phyloP scores from a whole-genome alignment of 2,888 invertebrate species.

The Philereme transversata region DNA sequence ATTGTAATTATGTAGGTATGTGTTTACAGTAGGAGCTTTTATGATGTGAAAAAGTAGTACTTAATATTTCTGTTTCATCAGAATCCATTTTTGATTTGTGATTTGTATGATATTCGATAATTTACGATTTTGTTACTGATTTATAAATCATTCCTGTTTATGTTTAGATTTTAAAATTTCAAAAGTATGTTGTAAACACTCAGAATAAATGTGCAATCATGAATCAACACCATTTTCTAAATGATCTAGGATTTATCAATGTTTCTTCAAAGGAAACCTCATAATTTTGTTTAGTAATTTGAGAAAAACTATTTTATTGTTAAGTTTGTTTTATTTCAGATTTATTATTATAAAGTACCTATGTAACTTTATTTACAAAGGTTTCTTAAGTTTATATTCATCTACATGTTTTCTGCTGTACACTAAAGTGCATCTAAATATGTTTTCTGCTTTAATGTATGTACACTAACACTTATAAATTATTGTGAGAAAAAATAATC shows the following conservation, averaged over 20 bases:
- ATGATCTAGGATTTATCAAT: not conserved
- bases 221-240: not conserved
- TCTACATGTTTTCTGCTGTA: not conserved
- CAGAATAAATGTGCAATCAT: no score
- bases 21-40: not conserved
- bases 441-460: no score
- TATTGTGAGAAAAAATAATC: no score
- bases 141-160: slow-evolving; percentile 13
- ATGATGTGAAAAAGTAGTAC: not conserved
- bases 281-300: not conserved
- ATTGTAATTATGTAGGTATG: slow-evolving; percentile 12
- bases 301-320: slow-evolving; percentile 7
- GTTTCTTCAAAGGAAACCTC: slow-evolving; percentile 1
- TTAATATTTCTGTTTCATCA: not conserved
- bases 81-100: slow-evolving; percentile 1
- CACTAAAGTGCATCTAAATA: no score
- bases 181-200: not conserved
- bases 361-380: slow-evolving; percentile 5
- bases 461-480: no score
- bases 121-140: slow-evolving; percentile 2
- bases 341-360: slow-evolving; percentile 15
- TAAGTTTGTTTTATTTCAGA: slow-evolving; percentile 24
- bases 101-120: not conserved
- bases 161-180: not conserved
- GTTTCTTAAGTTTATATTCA: not conserved